Evolutionary conservation across 92 coral and sea anemone species (phyloP), one percentile per base, ranked within the genome.

Genomic region (Muricea muricata): DNA sequence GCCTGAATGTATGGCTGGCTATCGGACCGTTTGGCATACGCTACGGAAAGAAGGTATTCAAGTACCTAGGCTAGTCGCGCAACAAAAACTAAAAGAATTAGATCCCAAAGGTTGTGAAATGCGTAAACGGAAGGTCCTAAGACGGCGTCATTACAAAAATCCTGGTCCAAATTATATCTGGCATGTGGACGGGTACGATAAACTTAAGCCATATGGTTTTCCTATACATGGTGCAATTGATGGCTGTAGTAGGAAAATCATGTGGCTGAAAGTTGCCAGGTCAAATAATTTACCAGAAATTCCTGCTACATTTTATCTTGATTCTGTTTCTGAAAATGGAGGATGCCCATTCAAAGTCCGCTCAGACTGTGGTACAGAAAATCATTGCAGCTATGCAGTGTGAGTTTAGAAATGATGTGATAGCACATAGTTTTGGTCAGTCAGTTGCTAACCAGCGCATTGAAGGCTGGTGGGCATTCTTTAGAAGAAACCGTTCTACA

Each of bases 111-210:
- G 86, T 0, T 82, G 70, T 11, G 68, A 46, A 21, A 73, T 42
- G 48, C 45, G 78, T 34, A 68, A 70, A 50, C 57, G 57, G 42
- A 42, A 72, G 15, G 28, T 55, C 57, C 57, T 81, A 6, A 67
- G 57, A 81, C 65, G 85, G 32, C 57, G 85, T 56, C 60, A 37
- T 37, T 68, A 82, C 67, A 35, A 17, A 35, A 60, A 55, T 35
- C 61, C 78, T 33, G 70, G 87, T 23, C 80, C 87, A 24, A 83
- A 83, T 72, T 34, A 50, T 47, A 47, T 46, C 54, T 83, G 80
- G 87, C 85, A 66, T 81, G 85, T 66, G 55, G 86, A 81, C 65
- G 86, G 86, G 1, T 67, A 81, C 18, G 78, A 81, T 18, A 48
- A 81, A 41, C 33, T 81, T 18, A 81, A 67, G 86, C 78, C 76